phyloP scores from a whole-genome alignment of 2,888 invertebrate species.

The Cloeon dipterum region DNA sequence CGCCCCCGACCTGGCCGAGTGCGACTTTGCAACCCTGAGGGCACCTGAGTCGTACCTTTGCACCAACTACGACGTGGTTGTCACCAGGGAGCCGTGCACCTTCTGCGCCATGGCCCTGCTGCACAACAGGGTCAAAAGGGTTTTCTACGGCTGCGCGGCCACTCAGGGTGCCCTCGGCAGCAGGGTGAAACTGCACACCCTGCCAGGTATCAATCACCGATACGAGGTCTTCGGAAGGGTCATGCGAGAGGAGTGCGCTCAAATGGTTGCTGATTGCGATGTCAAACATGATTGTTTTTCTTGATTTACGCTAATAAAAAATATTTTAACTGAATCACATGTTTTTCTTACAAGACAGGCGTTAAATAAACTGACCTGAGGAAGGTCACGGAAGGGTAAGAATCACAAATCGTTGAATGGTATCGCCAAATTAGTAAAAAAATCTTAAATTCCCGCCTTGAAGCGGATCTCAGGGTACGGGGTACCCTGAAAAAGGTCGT shows the following conservation, averaged over 20 bases:
- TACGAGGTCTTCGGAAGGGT: constrained; percentile 63
- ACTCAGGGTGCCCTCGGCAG: constrained; percentile 47
- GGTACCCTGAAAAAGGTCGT: too few species aligned
- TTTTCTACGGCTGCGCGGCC: constrained; percentile 45
- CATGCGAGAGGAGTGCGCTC: constrained; percentile 20
- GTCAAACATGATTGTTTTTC: neutral
- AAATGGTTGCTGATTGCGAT: neutral
- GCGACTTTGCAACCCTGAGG: neutral
- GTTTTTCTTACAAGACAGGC: too few species aligned
- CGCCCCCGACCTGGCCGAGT: neutral
- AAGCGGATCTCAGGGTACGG: too few species aligned
- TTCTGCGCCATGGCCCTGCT: constrained; percentile 92
- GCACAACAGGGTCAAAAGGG: constrained; percentile 62
- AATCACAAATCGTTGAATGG: too few species aligned
- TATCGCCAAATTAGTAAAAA: too few species aligned
- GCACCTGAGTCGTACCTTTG: constrained; percentile 35
- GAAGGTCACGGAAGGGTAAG: too few species aligned
- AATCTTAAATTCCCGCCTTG: too few species aligned
- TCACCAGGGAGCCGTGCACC: constrained; percentile 69
- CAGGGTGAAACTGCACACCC: constrained; percentile 47
- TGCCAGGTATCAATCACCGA: constrained; percentile 68
- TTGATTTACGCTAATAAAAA: too few species aligned
- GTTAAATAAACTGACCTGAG: too few species aligned
- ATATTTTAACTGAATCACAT: too few species aligned
- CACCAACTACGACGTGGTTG: constrained; percentile 67